Base-by-base conservation (phyloP, 2,113 vertebrate species). In the Genyomyrus donnyi region DNA sequence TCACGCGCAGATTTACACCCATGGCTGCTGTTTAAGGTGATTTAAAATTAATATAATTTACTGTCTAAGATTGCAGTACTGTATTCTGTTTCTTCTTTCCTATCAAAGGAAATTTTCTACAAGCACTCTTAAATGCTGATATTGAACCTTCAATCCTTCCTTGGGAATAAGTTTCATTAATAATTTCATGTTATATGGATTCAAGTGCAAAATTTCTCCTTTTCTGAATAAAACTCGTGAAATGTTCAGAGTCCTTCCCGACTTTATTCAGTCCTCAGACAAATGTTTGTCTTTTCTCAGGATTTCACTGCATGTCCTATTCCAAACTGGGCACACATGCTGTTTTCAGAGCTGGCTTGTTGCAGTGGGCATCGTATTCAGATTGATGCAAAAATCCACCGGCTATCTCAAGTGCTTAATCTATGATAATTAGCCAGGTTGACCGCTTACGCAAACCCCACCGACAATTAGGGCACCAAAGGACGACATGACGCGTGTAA, bases 61-160 rank as follows among this genome's bases (percentile, higher is more conserved):
- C 95, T 95, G 96, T 96, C 96, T 96, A 95, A 93, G 92, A 90
- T 90, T 93, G 39, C 91, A 53, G 15, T 10, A 50, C 27, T 52
- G n/a, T 53, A 31, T 87, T 56, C n/a, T 35, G 3, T 56, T 52
- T n/a, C n/a, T 15, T 53, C 27, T 17, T 87, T 35, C 31, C 48
- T 87, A 52, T 52, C 27, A 35, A 35, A 39, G 86, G 17, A 9
- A 50, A 15, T 27, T 39, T 27, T 77, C 5, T 39, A 39, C 27
- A 77, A 74, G n/a, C 39, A 77, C 70, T 31, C 31, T 5, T 77
- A 39, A 39, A 77, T 77, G 35, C 70, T 19, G 15, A 39, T 77
- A 39, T 39, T 39, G 70, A 77, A 77, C 70, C 70, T 35, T 77
- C 13, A 77, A n/a, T 77, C 70, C 19, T 39, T 35, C 15, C 15